Evolutionary conservation across 2,797 vertebrate genomes (phyloP).

Genomic region (Amphiprion clarkii): DNA sequence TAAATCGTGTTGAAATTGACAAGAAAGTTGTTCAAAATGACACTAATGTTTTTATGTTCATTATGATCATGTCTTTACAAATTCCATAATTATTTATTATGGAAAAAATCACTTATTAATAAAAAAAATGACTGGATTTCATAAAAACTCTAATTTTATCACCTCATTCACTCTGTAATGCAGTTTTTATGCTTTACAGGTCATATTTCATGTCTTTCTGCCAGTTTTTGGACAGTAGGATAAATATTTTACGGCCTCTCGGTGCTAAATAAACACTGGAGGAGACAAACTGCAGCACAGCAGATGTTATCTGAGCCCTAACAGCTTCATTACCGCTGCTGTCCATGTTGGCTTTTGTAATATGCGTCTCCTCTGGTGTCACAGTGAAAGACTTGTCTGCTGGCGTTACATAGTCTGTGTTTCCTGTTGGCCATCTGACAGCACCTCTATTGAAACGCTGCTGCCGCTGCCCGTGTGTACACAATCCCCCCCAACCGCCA

Average conservation of each 20-base stretch:
- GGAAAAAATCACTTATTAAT: too few species aligned
- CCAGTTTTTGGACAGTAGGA: background rate
- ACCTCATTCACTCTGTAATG: too few species aligned
- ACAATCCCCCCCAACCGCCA: slow-evolving; percentile 57
- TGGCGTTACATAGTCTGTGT: slow-evolving; percentile 69
- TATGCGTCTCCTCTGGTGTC: slow-evolving; percentile 43
- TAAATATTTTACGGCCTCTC: slow-evolving; percentile 2
- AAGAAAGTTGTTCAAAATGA: too few species aligned
- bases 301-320: slow-evolving; percentile 49
- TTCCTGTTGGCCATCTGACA: slow-evolving; percentile 82
- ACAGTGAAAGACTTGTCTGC: slow-evolving; percentile 67
- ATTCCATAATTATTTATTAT: too few species aligned
- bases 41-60: too few species aligned
- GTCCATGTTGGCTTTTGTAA: slow-evolving; percentile 26
- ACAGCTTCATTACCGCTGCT: slow-evolving; percentile 17
- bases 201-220: background rate
- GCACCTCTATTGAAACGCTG: slow-evolving; percentile 81
- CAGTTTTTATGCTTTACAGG: background rate
- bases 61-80: too few species aligned
- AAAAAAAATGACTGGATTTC: too few species aligned
- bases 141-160: too few species aligned
- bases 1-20: too few species aligned
- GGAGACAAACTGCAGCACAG: slow-evolving; percentile 1
- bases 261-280: slow-evolving; percentile 33
- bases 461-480: slow-evolving; percentile 75